Base-by-base conservation (phyloP, 2,113 vertebrate genomes). In the Oophaga pumilio region DNA sequence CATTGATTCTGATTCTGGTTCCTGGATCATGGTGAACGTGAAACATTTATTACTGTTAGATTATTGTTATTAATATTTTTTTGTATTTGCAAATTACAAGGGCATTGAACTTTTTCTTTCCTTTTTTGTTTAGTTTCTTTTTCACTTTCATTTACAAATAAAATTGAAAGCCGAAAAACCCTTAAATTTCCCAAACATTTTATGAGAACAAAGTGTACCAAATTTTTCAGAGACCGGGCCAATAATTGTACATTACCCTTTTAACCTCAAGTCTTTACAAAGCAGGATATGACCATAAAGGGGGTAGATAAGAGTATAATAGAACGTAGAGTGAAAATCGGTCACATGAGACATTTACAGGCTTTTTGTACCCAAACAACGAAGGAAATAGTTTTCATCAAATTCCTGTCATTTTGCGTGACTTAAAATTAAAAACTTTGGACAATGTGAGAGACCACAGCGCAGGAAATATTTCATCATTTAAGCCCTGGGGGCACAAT, bases 351-450 rank as follows among this genome's bases (percentile, higher is more conserved):
- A 68, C 68, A 52, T 84, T 84, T 84, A 33, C 68, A 74, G 62
- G 33, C 66, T 84, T 84, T 68, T 53, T 71, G 56, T 28, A 84
- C 49, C 60, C 53, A 59, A 74, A 74, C 53, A 73, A 84, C 26
- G 10, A 85, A 74, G 53, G 83, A 85, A 85, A 43, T 82, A 66
- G 43, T 66, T 82, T 68, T 84, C 33, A 85, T 64, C 74, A 86
- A 86, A 86, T 86, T 77, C 50, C 43, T 66, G 71, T 78, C 15
- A 50, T 86, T 86, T 78, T 50, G 24, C 4, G 50, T 78, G 53
- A 77, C 59, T 86, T 86, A 62, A 85, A 78, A 77, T 86, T 66
- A 77, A 86, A 76, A 83, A 78, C n/a, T 78, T 85, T 50, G 69
- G 57, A 66, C 84, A 85, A 62, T 76, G 71, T 59, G 24, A 62